Base-by-base conservation (phyloP, 2,888 invertebrate genomes). In the Antitype chi region DNA sequence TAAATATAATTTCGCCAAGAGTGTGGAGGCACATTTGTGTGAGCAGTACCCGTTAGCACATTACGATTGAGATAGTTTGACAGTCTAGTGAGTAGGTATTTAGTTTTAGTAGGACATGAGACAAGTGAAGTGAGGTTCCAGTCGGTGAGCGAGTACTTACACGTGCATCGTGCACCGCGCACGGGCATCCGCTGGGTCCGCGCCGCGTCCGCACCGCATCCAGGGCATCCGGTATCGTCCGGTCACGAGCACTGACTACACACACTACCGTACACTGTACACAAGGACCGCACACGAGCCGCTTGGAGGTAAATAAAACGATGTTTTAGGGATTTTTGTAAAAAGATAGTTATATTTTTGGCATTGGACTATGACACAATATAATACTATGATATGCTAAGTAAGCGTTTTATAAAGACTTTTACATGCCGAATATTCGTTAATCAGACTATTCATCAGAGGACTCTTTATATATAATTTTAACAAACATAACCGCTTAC, bases 351-450 rank as follows among this genome's bases (percentile, higher is more conserved):
- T 96, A 96, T 96, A 96, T 96, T 96, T 96, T 96, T 96, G 96
- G 96, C 96, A 96, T 96, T 96, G 96, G 96, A 96, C 96, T 96
- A 96, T 96, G 96, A 96, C 96, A 96, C 96, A 96, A 96, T 96
- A 96, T 96, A 96, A 96, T 96, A 96, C 96, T 96, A 96, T 96
- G 96, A 96, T 96, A 96, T 96, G 96, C 96, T 96, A 96, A 96
- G 96, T 96, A 96, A 96, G 96, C 96, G 96, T 96, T 96, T 96
- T 96, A 96, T 96, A 96, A 96, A 96, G 96, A 96, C 96, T 96
- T 96, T 96, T 95, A 96, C 96, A 96, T 96, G 96, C 96, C 96
- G 96, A 96, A 96, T 96, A 96, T 95, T 96, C 93, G 95, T 95
- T 96, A 96, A 96, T 96, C 96, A 96, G 96, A 96, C 96, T 96